Evolutionary conservation across 2,888 invertebrate species (phyloP).

Genomic region (Noctua comes): DNA sequence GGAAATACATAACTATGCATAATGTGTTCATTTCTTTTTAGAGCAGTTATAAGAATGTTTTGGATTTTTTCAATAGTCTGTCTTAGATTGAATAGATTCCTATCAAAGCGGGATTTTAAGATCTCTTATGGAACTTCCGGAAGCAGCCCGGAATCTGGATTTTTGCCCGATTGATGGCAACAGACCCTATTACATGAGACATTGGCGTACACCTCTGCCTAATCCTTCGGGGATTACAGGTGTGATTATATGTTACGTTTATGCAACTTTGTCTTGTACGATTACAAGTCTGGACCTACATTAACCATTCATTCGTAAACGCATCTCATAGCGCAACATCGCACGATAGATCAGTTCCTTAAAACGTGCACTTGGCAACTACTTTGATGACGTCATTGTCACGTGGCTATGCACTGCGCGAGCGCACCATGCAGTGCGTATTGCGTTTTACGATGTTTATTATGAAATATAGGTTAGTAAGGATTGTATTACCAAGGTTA

Average conservation of each 20-base stretch:
- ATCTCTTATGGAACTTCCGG: not conserved
- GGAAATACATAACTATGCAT: not conserved
- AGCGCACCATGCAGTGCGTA: constrained; percentile 25
- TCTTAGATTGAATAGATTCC: not conserved
- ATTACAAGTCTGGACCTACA: not conserved
- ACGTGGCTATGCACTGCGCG: constrained; percentile 49
- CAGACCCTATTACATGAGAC: not conserved
- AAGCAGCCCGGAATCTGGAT: no score
- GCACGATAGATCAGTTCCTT: constrained; percentile 37
- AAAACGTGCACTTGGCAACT: constrained; percentile 66
- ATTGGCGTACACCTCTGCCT: not conserved
- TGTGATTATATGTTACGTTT: not conserved
- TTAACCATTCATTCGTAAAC: not conserved
- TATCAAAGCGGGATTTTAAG: not conserved
- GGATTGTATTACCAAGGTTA: constrained; percentile 6
- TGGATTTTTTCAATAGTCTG: not conserved
- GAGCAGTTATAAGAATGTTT: not conserved
- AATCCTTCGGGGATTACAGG: not conserved
- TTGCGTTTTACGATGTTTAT: constrained; percentile 19
- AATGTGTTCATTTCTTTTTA: not conserved
- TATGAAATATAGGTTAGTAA: constrained; percentile 30
- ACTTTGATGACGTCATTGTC: constrained; percentile 55
- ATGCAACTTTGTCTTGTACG: not conserved
- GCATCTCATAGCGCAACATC: not conserved
- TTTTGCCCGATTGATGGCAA: no score